These are phyloP conservation scores for Malurus cyaneus DNA, from an alignment of 2,113 vertebrate species.

Conservation along the genomic window DNA sequence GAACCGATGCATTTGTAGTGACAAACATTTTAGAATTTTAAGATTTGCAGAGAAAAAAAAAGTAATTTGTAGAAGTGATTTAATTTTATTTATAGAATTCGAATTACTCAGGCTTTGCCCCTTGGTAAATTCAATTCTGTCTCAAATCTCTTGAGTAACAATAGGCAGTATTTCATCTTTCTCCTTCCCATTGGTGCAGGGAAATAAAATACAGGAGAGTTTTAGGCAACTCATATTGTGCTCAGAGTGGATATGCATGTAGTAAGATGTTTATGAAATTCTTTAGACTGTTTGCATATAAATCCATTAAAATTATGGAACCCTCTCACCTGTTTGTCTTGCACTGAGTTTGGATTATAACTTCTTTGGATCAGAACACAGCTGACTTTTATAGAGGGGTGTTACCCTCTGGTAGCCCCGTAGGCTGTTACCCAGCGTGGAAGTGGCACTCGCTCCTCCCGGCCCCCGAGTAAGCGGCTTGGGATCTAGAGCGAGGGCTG, in stretches of 20 bases:
- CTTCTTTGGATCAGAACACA: background rate
- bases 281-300: background rate
- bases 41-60: background rate
- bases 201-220: background rate
- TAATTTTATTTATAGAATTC: background rate
- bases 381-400: background rate
- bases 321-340: background rate
- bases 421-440: background rate
- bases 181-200: background rate
- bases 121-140: background rate
- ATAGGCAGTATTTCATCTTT: background rate
- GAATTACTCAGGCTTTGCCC: background rate
- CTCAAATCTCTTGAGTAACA: background rate
- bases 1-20: background rate
- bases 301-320: background rate
- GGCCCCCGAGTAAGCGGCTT: background rate
- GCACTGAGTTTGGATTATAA: background rate
- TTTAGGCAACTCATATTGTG: background rate
- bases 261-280: background rate
- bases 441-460: background rate
- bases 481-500: background rate
- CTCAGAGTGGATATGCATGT: background rate
- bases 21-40: background rate
- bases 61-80: background rate
- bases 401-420: too few species aligned